phyloP scores from a whole-genome alignment of 2,113 vertebrate species.

The Orthonyx spaldingii region DNA sequence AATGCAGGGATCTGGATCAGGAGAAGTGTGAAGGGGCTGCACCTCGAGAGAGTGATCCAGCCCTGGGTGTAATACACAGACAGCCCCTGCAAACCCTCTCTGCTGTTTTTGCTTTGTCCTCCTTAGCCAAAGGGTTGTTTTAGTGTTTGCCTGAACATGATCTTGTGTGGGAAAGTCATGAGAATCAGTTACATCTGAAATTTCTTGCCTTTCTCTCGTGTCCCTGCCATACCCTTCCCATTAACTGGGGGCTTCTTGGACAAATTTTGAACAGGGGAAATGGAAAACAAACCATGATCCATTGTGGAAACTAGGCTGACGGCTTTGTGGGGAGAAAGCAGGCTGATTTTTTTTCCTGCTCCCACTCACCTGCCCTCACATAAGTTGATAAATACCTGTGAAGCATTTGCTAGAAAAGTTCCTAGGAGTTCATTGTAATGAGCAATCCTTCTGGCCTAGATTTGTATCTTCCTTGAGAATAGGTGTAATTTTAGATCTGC shows the following conservation, averaged over 20 bases:
- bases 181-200: not conserved
- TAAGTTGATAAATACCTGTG: constrained; percentile 52
- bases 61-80: not conserved
- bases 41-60: not conserved
- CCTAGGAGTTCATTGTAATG: constrained; percentile 65
- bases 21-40: not conserved
- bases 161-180: not conserved
- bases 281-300: not conserved
- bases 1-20: not conserved
- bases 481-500: constrained; percentile 75
- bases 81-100: not conserved
- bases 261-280: not conserved
- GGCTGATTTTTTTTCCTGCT: not conserved
- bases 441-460: constrained; percentile 74
- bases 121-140: not conserved
- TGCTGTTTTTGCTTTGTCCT: not conserved
- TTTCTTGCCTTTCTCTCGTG: not conserved
- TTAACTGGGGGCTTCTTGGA: not conserved
- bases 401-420: constrained; percentile 57
- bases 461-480: constrained; percentile 78
- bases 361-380: constrained; percentile 24
- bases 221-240: not conserved
- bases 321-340: not conserved
- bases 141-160: not conserved
- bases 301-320: not conserved